Conservation (phyloP, 1,140 invertebrate species). For the Tenebrio molitor region DNA sequence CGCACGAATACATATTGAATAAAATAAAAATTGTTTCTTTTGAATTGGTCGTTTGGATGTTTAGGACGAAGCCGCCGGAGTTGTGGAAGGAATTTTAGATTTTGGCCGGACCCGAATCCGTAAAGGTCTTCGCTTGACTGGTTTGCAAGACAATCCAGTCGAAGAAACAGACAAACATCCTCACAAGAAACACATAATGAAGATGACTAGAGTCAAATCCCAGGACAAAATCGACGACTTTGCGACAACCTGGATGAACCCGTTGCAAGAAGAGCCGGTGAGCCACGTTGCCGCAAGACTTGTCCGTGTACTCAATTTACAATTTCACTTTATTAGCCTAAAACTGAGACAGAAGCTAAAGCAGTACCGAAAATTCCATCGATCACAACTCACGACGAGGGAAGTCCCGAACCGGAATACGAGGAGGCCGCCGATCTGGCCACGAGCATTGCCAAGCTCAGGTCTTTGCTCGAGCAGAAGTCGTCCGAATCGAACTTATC, state of each 20-base stretch:
- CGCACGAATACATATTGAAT: too few relatives aligned
- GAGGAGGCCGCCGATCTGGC: slow-evolving; percentile 81
- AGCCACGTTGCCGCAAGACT: background rate
- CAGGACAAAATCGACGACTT: slow-evolving; percentile 29
- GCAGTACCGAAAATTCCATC: slow-evolving; percentile 18
- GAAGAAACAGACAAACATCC: background rate
- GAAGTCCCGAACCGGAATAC: slow-evolving; percentile 75
- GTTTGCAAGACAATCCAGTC: slow-evolving; percentile 68
- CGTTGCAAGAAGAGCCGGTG: slow-evolving; percentile 32
- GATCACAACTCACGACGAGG: slow-evolving; percentile 46
- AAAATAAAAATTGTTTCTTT: too few relatives aligned
- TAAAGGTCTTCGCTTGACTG: slow-evolving; percentile 71
- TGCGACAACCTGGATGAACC: slow-evolving; percentile 34
- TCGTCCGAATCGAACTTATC: slow-evolving; percentile 67
- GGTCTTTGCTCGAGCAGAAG: slow-evolving; percentile 76
- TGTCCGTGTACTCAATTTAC: background rate
- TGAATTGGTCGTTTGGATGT: too few relatives aligned
- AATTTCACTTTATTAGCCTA: background rate
- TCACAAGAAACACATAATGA: slow-evolving; percentile 12
- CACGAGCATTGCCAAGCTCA: slow-evolving; percentile 78
- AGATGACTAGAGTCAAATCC: slow-evolving; percentile 4
- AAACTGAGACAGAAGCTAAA: slow-evolving; percentile 2
- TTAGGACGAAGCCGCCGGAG: slow-evolving; percentile 72
- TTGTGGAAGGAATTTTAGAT: slow-evolving; percentile 72
- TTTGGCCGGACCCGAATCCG: slow-evolving; percentile 71